Evolutionary conservation across 2,888 invertebrate genomes (phyloP), one percentile per base, ranked within the genome.

Genomic region (Pogonocherus hispidulus): DNA sequence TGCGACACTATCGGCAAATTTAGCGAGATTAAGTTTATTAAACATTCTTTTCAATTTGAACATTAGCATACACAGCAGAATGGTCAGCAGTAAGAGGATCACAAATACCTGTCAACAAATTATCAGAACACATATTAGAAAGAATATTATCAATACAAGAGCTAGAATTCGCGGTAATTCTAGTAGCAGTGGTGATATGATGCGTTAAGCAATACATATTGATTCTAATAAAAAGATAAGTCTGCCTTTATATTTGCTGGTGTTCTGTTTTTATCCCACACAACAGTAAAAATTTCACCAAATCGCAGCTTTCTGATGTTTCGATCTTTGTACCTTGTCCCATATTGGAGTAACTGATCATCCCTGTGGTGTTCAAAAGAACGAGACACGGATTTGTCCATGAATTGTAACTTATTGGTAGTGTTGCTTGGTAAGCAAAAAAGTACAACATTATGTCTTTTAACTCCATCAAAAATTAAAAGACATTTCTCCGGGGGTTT

Each of bases 381-480:
- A 20, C 77, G 64, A 72, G 80, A 81, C 5, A 80, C 78, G 6
- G 77, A 66, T 70, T 81, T 81, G 70, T 80, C 81, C 74, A 82
- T 74, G 3, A 80, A 79, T 64, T 81, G 82, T 3, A 82, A 66
- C 51, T 44, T 1, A 44, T 44, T n/a, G 6, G 9, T 81, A 79
- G 71, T 82, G 64, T 83, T 84, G 56, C 79, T 79, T 4, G 81
- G 82, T 32, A 84, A 68, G 69, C 83, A 82, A 49, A 73, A 80
- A 18, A 84, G 70, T 35, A 55, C 68, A 49, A 82, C 77, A 16
- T 76, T 71, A 67, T 69, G 66, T 66, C 70, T 69, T 69, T 74
- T 69, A 19, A 78, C 79, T 57, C 75, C 78, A 73, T 80, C 79
- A 64, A 79, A 78, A 56, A 79, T 76, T 20, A 80, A 55, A 19